Evolutionary conservation across 1,140 invertebrate species (phyloP), one percentile per base, ranked within the genome.

Genomic region (Chrysomallon squamiferum): DNA sequence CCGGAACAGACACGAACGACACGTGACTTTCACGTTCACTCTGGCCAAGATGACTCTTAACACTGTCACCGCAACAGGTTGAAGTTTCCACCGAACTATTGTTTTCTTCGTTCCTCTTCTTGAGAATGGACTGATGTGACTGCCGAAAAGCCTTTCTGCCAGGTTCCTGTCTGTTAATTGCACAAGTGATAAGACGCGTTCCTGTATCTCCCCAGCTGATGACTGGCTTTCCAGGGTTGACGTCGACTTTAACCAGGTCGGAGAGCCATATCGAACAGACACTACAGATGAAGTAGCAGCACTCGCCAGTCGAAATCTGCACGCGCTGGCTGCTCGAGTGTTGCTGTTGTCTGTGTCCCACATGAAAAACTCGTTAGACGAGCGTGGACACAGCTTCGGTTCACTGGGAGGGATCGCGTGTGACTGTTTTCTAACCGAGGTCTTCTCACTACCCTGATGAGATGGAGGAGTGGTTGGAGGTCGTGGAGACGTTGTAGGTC

Each of bases 271-370:
- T 15, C 35, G 5, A 7, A 38, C 15, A 7, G 35, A 5, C 15
- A 38, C 35, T 38, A 15, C 35, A 38, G 35, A 5, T 7, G 35
- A 38, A 38, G 35, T 7, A 38, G 35, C 5, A 7, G 35, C 35
- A 38, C 15, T 25, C 9, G 22, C 50, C 29, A 54, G 25, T 3
- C 50, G 50, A 30, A 27, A 54, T 30, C 50, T 54, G 5, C 18
- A 54, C 3, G 58, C 32, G 25, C 33, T 43, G n/a, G 35, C 18
- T 9, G 22, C n/a, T 18, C 38, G 13, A 3, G 1, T 43, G 1
- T n/a, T 29, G 20, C 25, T 11, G 27, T 38, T 38, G 15, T 59
- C 58, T 4, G 35, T 59, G 41, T 59, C 58, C 58, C 58, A 59
- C n/a, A 59, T 38, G 38, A 59, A 59, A 59, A 20, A 29, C 27